Percentiles rank a stretch among this genome's conserved stretches.
Evolutionary conservation across 2,113 vertebrate species (phyloP).

Genomic region (Rhodinocichla rosea): DNA sequence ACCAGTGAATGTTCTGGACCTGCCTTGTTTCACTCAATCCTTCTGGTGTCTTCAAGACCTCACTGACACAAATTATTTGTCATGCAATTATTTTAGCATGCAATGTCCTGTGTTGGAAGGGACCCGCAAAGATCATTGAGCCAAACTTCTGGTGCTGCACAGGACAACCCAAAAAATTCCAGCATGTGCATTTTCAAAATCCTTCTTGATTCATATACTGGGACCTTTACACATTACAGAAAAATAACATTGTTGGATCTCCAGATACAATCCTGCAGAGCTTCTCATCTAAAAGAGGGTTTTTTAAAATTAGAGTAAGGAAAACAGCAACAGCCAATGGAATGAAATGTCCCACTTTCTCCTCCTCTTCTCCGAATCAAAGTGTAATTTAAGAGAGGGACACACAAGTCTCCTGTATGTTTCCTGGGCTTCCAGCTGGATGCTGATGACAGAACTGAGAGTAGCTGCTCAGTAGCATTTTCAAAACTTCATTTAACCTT

Average conservation of each 20-base stretch:
- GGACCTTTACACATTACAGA: background rate
- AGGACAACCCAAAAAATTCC: background rate
- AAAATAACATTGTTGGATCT: background rate
- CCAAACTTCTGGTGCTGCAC: background rate
- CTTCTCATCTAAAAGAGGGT: background rate
- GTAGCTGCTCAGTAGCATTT: background rate
- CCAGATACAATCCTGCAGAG: background rate
- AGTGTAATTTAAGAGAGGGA: background rate
- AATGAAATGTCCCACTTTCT: background rate
- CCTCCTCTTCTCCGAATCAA: background rate
- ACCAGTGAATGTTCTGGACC: background rate
- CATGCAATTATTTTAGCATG: background rate
- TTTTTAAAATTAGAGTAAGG: background rate
- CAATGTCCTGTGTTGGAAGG: background rate
- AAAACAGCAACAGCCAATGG: background rate
- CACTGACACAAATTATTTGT: background rate
- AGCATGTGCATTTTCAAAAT: background rate
- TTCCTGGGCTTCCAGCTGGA: background rate
- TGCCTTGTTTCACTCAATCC: background rate
- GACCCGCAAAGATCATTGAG: fast-evolving
- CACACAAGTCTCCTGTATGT: background rate
- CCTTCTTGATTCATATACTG: background rate
- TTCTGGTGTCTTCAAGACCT: background rate
- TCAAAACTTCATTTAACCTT: background rate
- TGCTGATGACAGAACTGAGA: background rate